A percentile compares a stretch with the other conserved stretches of the same genome.
Conservation (phyloP, 1,140 invertebrate genomes). For the Nasonia vitripennis region DNA sequence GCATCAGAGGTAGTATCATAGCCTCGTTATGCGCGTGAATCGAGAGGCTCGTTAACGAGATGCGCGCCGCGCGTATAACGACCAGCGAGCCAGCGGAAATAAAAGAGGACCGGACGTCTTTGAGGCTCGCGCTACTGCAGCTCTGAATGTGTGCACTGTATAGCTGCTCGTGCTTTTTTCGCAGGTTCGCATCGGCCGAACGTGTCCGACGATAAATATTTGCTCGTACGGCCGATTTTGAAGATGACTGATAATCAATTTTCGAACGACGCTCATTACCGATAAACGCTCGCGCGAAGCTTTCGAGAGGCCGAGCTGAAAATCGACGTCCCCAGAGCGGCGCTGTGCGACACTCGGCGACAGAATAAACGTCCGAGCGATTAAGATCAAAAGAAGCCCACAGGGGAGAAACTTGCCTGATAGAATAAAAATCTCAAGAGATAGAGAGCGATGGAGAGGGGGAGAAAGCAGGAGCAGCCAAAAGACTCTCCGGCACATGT, state of each 20-base stretch:
- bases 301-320: background rate
- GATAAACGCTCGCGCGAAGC: background rate
- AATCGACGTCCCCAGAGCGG: background rate
- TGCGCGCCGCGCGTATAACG: constrained; percentile 20
- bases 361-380: constrained; percentile 42
- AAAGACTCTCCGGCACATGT: constrained; percentile 45
- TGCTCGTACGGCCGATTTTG: background rate
- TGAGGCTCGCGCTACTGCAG: background rate
- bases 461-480: background rate
- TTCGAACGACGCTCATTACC: background rate
- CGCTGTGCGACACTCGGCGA: background rate
- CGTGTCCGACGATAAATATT: background rate
- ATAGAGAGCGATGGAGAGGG: background rate
- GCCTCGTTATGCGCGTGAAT: constrained; percentile 44
- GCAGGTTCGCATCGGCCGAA: too few relatives aligned
- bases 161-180: too few relatives aligned
- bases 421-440: constrained; percentile 48
- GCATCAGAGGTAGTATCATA: constrained; percentile 19
- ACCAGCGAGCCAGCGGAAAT: constrained; percentile 28
- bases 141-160: too few relatives aligned
- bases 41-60: constrained; percentile 51
- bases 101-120: constrained; percentile 34
- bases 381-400: constrained; percentile 48
- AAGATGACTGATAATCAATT: too few relatives aligned
- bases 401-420: background rate